Conservation (phyloP, 2,797 vertebrate genomes). For the Hoplostethus mediterraneus region DNA sequence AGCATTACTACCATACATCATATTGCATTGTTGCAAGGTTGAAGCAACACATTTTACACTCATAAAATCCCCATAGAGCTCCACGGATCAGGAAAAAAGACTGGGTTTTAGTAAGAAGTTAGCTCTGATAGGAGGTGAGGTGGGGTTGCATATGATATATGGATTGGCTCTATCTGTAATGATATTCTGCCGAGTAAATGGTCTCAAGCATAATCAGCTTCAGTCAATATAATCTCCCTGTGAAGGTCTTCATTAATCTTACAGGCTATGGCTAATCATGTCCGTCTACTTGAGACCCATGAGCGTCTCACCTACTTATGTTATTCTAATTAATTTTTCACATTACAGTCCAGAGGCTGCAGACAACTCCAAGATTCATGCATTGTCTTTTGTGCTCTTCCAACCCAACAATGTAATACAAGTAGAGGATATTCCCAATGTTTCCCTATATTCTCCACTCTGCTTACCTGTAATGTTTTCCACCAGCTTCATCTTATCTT, state of each 20-base stretch:
- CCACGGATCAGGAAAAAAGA: conserved; percentile 61
- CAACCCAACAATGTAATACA: conserved; percentile 31
- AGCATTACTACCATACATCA: conserved; percentile 52
- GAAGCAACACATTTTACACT: conserved; percentile 41
- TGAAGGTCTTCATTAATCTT: conserved; percentile 96
- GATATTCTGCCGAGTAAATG: conserved; percentile 86
- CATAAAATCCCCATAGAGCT: conserved; percentile 37
- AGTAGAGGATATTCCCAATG: conserved; percentile 16
- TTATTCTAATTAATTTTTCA: conserved; percentile 95
- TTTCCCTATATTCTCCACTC: conserved; percentile 15
- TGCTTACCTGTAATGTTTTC: conserved; percentile 25
- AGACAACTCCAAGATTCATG: conserved; percentile 46
- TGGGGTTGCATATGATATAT: conserved; percentile 87
- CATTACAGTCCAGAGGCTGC: conserved; percentile 81
- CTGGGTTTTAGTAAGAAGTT: conserved; percentile 69
- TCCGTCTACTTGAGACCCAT: conserved; percentile 85
- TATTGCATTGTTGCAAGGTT: conserved; percentile 55
- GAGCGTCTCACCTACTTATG: conserved; percentile 87
- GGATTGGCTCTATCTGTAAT: conserved; percentile 85
- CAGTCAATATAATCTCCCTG: conserved; percentile 87
- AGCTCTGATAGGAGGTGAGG: conserved; percentile 66
- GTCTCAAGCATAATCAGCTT: conserved; percentile 90
- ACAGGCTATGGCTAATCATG: conserved; percentile 91
- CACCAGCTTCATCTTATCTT: conserved; percentile 37
- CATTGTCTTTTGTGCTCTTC: conserved; percentile 27